These are phyloP conservation scores for Gymnopithys bicolor DNA, from an alignment of 2,797 vertebrate genomes.

Conservation along the genomic window DNA sequence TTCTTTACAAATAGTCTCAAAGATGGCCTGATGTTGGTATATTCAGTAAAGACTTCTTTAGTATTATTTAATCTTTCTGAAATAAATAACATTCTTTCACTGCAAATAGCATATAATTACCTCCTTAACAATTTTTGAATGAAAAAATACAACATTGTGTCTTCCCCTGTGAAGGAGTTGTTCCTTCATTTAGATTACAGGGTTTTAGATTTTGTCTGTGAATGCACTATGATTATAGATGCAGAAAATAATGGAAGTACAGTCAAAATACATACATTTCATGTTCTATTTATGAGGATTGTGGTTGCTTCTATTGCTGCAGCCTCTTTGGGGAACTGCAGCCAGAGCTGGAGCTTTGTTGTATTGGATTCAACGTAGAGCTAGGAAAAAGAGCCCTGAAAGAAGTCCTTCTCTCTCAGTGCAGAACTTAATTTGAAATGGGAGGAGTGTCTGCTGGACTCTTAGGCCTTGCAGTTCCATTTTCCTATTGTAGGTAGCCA, in stretches of 20 bases:
- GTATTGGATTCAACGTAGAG: background rate
- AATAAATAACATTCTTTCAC: background rate
- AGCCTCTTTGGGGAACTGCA: background rate
- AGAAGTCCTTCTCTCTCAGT: background rate
- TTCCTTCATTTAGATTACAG: conserved; percentile 27
- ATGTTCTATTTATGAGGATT: background rate
- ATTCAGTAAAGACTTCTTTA: background rate
- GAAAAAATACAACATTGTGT: background rate
- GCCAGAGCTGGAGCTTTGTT: background rate
- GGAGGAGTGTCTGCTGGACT: rapidly evolving
- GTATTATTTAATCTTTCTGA: background rate
- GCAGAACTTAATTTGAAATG: background rate
- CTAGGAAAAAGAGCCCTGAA: background rate
- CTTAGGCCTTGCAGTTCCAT: background rate
- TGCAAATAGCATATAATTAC: background rate
- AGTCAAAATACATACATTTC: background rate
- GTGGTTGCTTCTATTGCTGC: background rate
- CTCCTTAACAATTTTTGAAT: background rate
- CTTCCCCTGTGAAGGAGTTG: background rate
- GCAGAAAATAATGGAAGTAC: conserved; percentile 18
- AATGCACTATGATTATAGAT: conserved; percentile 19
- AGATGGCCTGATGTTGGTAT: background rate
- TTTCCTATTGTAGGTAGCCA: background rate
- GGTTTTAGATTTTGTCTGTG: background rate
- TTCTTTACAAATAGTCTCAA: background rate